Evolutionary conservation across 2,113 vertebrate genomes (phyloP).

Genomic region (Alligator mississippiensis): DNA sequence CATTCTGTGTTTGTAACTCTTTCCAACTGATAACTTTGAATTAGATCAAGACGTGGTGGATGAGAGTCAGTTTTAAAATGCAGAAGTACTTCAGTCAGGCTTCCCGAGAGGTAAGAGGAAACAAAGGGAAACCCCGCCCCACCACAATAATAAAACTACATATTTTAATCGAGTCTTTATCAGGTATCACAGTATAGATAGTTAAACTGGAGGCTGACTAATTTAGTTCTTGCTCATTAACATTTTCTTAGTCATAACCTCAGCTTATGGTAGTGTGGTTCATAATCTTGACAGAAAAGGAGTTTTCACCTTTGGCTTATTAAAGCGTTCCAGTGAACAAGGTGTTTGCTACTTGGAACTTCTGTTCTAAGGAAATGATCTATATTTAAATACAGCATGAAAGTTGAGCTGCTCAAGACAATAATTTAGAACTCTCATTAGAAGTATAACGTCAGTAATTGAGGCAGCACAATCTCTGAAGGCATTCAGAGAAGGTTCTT

Average conservation of each 20-base stretch:
- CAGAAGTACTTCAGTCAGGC: too few relatives aligned
- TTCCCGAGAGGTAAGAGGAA: too few relatives aligned
- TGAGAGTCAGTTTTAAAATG: too few relatives aligned
- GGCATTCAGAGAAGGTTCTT: not conserved
- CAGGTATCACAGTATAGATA: not conserved
- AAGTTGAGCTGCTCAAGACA: not conserved
- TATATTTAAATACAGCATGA: not conserved
- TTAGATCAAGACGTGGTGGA: too few relatives aligned
- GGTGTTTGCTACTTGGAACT: not conserved
- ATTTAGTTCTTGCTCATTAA: not conserved
- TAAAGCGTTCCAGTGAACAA: not conserved
- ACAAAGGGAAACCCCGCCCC: too few relatives aligned
- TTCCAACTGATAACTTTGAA: too few relatives aligned
- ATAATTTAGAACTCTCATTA: not conserved
- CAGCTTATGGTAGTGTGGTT: not conserved
- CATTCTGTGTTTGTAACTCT: too few relatives aligned
- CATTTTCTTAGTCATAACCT: not conserved
- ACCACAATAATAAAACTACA: not conserved
- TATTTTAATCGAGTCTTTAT: not conserved
- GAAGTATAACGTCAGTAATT: not conserved
- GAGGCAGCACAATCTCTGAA: not conserved
- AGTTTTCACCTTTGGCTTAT: not conserved
- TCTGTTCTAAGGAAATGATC: not conserved
- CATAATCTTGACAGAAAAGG: not conserved
- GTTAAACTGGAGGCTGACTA: not conserved